Percentiles rank a stretch among this genome's conserved stretches.
Evolutionary conservation across 2,888 invertebrate genomes (phyloP).

Genomic region (Mythimna impura): DNA sequence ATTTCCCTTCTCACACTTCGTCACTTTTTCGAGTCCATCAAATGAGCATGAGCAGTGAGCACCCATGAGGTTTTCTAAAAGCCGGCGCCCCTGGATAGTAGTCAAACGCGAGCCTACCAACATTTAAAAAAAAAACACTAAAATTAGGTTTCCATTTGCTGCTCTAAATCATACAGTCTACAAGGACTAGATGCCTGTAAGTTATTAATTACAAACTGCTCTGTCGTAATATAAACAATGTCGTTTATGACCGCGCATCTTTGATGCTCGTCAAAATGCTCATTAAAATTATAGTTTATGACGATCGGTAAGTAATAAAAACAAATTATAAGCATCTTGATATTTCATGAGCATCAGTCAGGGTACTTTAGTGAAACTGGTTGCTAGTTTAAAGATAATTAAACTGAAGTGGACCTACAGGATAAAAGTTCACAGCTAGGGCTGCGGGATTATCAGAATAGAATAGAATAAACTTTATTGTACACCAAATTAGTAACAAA

Average conservation of each 20-base stretch:
- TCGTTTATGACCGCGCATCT: slow-evolving; percentile 49
- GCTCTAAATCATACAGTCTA: background rate
- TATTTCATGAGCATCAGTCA: slow-evolving; percentile 31
- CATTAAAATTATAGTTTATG: slow-evolving; percentile 64
- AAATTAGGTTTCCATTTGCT: background rate
- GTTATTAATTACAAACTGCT: slow-evolving; percentile 32
- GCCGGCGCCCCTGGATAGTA: too few species aligned
- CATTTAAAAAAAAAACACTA: background rate
- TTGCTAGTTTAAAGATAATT: background rate
- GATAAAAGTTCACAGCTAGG: too few species aligned
- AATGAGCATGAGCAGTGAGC: too few species aligned
- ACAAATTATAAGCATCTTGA: slow-evolving; percentile 31
- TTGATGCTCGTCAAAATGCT: slow-evolving; percentile 53
- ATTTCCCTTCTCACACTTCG: too few species aligned
- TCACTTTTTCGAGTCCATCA: too few species aligned
- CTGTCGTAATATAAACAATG: slow-evolving; percentile 45
- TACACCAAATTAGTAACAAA: too few species aligned
- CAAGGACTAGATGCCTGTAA: slow-evolving; percentile 13
- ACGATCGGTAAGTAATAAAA: slow-evolving; percentile 62
- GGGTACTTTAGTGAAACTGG: slow-evolving; percentile 20
- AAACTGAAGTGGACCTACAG: background rate
- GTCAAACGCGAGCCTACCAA: too few species aligned
- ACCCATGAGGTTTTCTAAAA: too few species aligned
- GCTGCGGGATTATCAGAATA: too few species aligned
- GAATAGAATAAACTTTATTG: too few species aligned